Percentiles rank a stretch among this genome's conserved stretches.
phyloP scores from a whole-genome alignment of 2,797 vertebrate species.

The Myotis vivesi region DNA sequence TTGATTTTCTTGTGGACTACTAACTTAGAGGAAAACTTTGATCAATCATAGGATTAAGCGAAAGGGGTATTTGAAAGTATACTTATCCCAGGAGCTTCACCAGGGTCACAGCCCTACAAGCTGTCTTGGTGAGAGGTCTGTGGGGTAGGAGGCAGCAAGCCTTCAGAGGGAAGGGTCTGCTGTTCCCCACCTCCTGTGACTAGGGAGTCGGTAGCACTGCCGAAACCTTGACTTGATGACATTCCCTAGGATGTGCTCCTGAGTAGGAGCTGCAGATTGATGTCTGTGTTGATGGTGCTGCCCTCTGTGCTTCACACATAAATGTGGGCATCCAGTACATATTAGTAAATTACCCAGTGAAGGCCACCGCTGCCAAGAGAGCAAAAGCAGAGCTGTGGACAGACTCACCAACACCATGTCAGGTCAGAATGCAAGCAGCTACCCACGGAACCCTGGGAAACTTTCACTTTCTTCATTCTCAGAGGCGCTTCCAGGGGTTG shows the following conservation, averaged over 20 bases:
- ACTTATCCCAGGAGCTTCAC: neutral
- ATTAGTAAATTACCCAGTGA: neutral
- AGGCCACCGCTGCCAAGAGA: neutral
- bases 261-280: neutral
- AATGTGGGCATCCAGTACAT: neutral
- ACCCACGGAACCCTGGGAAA: neutral
- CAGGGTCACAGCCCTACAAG: neutral
- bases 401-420: neutral
- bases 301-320: neutral
- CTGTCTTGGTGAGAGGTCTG: neutral
- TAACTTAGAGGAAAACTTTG: neutral
- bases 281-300: neutral
- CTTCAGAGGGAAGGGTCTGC: neutral
- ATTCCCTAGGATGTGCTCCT: neutral
- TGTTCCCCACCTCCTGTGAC: no score
- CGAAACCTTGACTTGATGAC: neutral
- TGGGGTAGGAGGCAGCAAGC: neutral
- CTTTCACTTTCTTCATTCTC: neutral
- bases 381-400: neutral
- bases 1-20: neutral
- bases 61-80: neutral
- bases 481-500: neutral
- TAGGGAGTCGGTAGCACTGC: neutral
- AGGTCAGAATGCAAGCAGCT: neutral
- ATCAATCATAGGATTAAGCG: neutral